Conservation (phyloP, 2,113 vertebrate species). For the Axis porcinus region DNA sequence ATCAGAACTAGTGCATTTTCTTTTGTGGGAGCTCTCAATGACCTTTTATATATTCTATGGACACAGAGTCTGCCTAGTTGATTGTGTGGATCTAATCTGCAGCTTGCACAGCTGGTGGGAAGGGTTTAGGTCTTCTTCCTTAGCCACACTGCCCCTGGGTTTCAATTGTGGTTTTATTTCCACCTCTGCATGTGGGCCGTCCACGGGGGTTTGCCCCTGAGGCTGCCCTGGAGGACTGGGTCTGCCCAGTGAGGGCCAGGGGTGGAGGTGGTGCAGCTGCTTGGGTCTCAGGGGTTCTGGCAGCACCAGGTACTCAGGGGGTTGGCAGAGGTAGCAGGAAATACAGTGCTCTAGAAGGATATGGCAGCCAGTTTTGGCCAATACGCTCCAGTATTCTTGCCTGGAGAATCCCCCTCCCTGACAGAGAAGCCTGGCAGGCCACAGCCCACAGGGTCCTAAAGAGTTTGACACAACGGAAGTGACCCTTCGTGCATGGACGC, state of each 20-base stretch:
- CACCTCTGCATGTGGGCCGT: accelerated
- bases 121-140: background rate
- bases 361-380: background rate
- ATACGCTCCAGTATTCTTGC: background rate
- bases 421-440: background rate
- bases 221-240: background rate
- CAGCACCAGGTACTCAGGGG: background rate
- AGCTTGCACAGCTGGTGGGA: background rate
- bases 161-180: background rate
- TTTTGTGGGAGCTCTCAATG: background rate
- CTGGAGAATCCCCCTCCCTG: background rate
- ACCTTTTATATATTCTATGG: background rate
- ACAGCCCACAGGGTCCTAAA: background rate
- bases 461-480: background rate
- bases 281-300: background rate
- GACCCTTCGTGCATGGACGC: background rate
- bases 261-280: background rate
- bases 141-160: background rate
- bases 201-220: background rate
- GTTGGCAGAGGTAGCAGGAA: background rate
- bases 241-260: background rate
- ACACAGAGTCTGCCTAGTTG: background rate
- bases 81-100: background rate
- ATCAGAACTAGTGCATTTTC: background rate
- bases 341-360: background rate